Evolutionary conservation across 92 coral and sea anemone genomes (phyloP), one percentile per base, ranked within the genome.

Genomic region (Siderastrea radians): DNA sequence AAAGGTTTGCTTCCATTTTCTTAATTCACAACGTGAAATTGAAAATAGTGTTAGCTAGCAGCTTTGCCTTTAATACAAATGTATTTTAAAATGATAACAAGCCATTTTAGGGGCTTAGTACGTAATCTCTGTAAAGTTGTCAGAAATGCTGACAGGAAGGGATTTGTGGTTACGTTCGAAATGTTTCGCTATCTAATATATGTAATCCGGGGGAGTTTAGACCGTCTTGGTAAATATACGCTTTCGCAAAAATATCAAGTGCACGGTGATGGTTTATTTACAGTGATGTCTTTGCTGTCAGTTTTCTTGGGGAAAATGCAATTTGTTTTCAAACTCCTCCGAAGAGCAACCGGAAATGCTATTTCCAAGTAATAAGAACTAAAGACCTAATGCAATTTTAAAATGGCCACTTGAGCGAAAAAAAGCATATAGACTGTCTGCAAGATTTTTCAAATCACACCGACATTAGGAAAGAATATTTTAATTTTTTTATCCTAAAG

Each of bases 1-100:
- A 73, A 74, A 84, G 87, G 87, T 84, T 84, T 73, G 87, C 87
- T 13, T 13, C 60, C 68, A 8, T 48, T 57, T 9, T 43, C 5
- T 69, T 5, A 46, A 53, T 53, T 66, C 59, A 48, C 68, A 17
- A 19, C 72, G 14, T 19, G 53, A 26, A 67, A 3, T 6, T 17
- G 66, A n/a, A 7, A 61, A 14, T 14, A 61, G 38, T 26, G 38
- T 26, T 26, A 26, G 38, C 38, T 13, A 61, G 66, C 66, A 13
- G 6, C 16, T 53, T 6, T 19, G 5, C 66, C 66, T 13, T 19
- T 13, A 14, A 14, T 19, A 47, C n/a, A 69, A 69, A 14, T 12
- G 16, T 14, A 69, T 69, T 47, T 13, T 44, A 47, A 43, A 44
- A 44, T 69, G 48, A 69, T 47, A 69, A 69, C 26, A 6, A 4